Conservation (phyloP, 2,888 invertebrate species). For the Flexamia atlantica region DNA sequence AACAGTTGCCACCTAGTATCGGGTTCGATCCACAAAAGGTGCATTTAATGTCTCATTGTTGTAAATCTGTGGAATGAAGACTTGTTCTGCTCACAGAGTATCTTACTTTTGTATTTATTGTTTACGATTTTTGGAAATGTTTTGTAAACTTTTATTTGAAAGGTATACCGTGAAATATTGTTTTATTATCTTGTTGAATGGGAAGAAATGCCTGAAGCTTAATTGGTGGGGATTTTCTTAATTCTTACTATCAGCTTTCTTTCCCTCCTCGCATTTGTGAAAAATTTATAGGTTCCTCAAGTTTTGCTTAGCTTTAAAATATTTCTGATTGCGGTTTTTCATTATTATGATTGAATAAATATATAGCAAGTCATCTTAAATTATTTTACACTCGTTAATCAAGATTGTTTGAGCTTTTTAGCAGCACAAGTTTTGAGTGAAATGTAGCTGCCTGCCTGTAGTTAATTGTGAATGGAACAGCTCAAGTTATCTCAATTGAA, state of each 20-base stretch:
- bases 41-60: neutral
- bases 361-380: too few species aligned
- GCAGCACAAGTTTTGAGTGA: neutral
- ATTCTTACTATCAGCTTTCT: neutral
- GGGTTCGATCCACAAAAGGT: conserved; percentile 5
- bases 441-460: neutral
- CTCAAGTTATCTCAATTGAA: too few species aligned
- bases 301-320: neutral
- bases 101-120: neutral
- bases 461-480: neutral
- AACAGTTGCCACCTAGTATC: neutral
- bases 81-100: neutral
- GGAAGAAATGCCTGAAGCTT: neutral
- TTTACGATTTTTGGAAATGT: neutral
- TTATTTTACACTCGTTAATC: neutral
- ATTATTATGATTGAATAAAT: too few species aligned
- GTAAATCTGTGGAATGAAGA: conserved; percentile 14
- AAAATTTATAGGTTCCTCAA: neutral
- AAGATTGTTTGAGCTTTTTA: neutral
- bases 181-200: neutral
- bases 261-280: neutral
- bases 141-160: neutral
- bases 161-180: neutral
- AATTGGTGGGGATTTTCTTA: too few species aligned
- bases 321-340: neutral